phyloP scores from a whole-genome alignment of 2,113 vertebrate species.

The Gobiocypris rarus region DNA sequence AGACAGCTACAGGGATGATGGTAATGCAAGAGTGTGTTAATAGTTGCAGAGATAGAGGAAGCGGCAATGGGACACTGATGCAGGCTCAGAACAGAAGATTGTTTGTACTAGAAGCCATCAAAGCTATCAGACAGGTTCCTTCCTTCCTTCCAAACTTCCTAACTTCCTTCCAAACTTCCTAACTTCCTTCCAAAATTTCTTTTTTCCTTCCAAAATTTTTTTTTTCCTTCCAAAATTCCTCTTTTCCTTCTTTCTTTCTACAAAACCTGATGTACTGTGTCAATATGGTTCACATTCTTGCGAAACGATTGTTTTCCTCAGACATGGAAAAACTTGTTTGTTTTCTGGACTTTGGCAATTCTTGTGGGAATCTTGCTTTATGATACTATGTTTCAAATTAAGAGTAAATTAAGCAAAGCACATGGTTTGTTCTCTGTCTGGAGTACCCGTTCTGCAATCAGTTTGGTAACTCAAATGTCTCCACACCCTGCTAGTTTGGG shows the following conservation, averaged over 20 bases:
- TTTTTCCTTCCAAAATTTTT: too few relatives aligned
- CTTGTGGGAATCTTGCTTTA: background rate
- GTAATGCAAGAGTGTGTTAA: constrained; percentile 42
- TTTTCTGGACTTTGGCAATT: background rate
- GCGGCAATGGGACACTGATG: constrained; percentile 2
- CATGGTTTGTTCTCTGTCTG: background rate
- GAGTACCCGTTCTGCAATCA: background rate
- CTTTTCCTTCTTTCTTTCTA: too few relatives aligned
- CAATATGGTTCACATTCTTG: background rate
- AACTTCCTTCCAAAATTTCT: too few relatives aligned
- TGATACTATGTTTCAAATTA: background rate
- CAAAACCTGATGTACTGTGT: too few relatives aligned
- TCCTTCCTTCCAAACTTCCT: too few relatives aligned
- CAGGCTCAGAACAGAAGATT: constrained; percentile 16
- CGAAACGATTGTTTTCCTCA: background rate
- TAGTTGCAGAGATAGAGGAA: constrained; percentile 10
- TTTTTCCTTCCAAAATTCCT: too few relatives aligned
- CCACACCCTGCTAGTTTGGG: constrained; percentile 5
- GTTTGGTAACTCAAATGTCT: constrained; percentile 1
- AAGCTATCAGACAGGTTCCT: constrained; percentile 8
- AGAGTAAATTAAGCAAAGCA: background rate
- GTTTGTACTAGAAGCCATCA: constrained; percentile 29
- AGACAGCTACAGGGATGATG: constrained; percentile 10
- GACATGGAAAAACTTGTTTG: background rate
- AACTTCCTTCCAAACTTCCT: too few relatives aligned